Evolutionary conservation across 2,797 vertebrate species (phyloP).

Genomic region (Poeciliopsis paucimaculata): DNA sequence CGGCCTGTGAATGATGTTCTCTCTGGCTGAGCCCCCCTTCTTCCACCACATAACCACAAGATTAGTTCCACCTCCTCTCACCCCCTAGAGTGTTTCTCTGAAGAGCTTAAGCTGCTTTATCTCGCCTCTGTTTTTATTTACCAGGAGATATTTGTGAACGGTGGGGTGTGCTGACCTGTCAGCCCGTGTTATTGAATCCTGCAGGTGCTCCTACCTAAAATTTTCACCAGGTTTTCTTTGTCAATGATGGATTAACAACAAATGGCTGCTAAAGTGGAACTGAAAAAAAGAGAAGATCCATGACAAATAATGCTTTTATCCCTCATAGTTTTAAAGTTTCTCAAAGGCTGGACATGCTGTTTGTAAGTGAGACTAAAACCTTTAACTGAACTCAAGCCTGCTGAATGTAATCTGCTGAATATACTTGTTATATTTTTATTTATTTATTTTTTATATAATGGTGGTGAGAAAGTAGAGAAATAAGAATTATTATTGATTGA

Average conservation of each 20-base stretch:
- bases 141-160: slow-evolving; percentile 26
- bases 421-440: neutral
- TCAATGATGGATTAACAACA: slow-evolving; percentile 32
- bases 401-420: slow-evolving; percentile 18
- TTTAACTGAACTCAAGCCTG: slow-evolving; percentile 25
- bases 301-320: slow-evolving; percentile 51
- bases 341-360: slow-evolving; percentile 29
- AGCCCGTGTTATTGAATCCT: slow-evolving; percentile 28
- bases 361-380: slow-evolving; percentile 49
- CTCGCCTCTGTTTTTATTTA: slow-evolving; percentile 43
- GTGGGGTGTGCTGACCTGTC: slow-evolving; percentile 24
- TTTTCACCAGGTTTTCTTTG: slow-evolving; percentile 13
- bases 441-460: too few species aligned
- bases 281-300: slow-evolving; percentile 42
- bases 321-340: slow-evolving; percentile 35
- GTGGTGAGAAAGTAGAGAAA: neutral
- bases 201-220: slow-evolving; percentile 25
- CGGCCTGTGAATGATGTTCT: slow-evolving; percentile 54
- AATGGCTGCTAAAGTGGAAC: slow-evolving; percentile 31
- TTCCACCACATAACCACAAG: slow-evolving; percentile 20
- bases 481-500: neutral
- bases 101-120: slow-evolving; percentile 46
- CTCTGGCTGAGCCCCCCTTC: slow-evolving; percentile 29
- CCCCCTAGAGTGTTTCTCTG: slow-evolving; percentile 41
- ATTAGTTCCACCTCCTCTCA: slow-evolving; percentile 66